Conservation (phyloP, 2,113 vertebrate species). For the Callaeas wilsoni region DNA sequence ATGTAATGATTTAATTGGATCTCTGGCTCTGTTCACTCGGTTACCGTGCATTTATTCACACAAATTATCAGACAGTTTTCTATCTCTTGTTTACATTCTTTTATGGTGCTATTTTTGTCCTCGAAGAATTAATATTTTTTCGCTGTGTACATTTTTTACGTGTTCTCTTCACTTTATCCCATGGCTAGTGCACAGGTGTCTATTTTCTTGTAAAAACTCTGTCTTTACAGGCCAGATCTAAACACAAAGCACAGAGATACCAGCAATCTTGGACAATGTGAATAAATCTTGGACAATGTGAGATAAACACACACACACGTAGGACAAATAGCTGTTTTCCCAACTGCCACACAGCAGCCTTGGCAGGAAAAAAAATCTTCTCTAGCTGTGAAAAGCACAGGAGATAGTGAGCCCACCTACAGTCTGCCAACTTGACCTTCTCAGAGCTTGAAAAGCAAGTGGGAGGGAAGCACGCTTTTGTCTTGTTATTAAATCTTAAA, state of each 20-base stretch:
- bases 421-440: slow-evolving; percentile 28
- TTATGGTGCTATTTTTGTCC: too few relatives aligned
- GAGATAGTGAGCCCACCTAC: background rate
- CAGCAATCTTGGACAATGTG: background rate
- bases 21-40: too few relatives aligned
- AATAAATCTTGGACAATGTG: background rate
- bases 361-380: background rate
- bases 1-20: too few relatives aligned
- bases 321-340: background rate
- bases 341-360: background rate
- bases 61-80: too few relatives aligned
- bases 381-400: background rate
- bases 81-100: too few relatives aligned
- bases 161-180: too few relatives aligned
- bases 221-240: too few relatives aligned
- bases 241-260: background rate
- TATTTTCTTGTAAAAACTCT: too few relatives aligned
- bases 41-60: too few relatives aligned
- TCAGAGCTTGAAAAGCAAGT: slow-evolving; percentile 1
- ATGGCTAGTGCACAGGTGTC: too few relatives aligned
- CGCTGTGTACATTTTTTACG: too few relatives aligned
- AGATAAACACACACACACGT: background rate
- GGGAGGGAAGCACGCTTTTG: slow-evolving; percentile 14
- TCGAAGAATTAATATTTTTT: too few relatives aligned
- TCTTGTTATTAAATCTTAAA: slow-evolving; percentile 35